A percentile compares a stretch with the other conserved stretches of the same genome.
Conservation (phyloP, 2,888 invertebrate genomes). For the Rhingia rostrata region DNA sequence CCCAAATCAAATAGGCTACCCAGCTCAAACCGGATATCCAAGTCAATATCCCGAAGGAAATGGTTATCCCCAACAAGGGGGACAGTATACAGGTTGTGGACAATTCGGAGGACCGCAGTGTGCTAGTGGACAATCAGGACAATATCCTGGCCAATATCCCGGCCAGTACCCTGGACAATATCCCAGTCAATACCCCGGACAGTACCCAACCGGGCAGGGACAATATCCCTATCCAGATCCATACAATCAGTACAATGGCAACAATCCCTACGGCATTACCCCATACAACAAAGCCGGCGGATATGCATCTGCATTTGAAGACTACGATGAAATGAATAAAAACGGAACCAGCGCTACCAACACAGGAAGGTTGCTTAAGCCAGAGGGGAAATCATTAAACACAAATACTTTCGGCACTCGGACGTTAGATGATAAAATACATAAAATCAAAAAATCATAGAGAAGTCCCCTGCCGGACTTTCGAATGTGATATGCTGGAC, state of each 20-base stretch:
- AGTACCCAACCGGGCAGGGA: conserved; percentile 38
- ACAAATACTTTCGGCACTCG: conserved; percentile 12
- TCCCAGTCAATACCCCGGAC: conserved; percentile 43
- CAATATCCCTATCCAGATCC: conserved; percentile 52
- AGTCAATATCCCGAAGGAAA: conserved; percentile 71
- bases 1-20: conserved; percentile 43
- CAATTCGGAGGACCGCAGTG: conserved; percentile 18
- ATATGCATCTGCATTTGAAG: conserved; percentile 55
- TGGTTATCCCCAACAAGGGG: conserved; percentile 69
- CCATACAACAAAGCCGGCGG: conserved; percentile 56
- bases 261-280: conserved; percentile 58
- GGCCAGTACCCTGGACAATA: conserved; percentile 70
- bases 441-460: conserved; percentile 49
- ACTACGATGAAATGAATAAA: conserved; percentile 62
- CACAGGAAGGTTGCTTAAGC: conserved; percentile 24
- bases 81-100: conserved; percentile 55
- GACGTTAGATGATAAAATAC: conserved; percentile 15
- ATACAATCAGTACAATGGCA: conserved; percentile 19
- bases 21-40: conserved; percentile 47
- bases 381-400: conserved; percentile 48
- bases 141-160: conserved; percentile 18
- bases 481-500: conserved; percentile 29
- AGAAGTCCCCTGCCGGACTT: not conserved
- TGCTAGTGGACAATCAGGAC: conserved; percentile 37
- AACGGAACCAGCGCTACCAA: conserved; percentile 47